Evolutionary conservation across 2,797 vertebrate genomes (phyloP), one percentile per base, ranked within the genome.

Genomic region (Heterohyrax brucei): DNA sequence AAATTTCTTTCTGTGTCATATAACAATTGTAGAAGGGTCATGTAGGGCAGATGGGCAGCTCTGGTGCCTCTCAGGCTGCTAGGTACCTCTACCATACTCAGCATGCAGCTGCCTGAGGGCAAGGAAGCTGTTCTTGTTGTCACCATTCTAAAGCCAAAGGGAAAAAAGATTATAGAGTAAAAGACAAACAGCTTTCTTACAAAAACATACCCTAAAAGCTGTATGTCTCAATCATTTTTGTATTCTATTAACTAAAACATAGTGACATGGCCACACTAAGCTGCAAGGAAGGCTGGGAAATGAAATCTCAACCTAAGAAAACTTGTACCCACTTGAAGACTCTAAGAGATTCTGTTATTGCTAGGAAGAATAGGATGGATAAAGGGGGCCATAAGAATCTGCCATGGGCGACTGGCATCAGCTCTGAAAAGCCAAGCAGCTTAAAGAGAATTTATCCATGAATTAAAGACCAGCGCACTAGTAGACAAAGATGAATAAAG

Each of bases 1-100:
- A 89, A 24, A 19, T 85, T 93, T 90, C 39, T 90, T 88, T 94
- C 72, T 94, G 10, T 75, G n/a, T 90, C 59, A 64, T n/a, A 0
- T 56, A 86, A 76, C 9, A 91, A 39, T 26, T 24, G 10, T 30
- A 83, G 44, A 48, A 88, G 2, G 4, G 64, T 48, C 18, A 14
- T 13, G 12, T 18, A 66, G 59, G 53, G 18, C 16, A 94, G n/a
- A 24, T 48, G 50, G 26, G 30, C 19, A 94, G 50, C 30, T 91
- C 68, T 16, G 13, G 18, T 73, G 61, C 50, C n/a, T 39, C 39
- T 39, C 44, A 59, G 28, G 14, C 48, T 79, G 73, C 33, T 33
- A 88, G 19, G 18, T 18, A 33, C 14, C 61, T 75, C 87, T 64
- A 39, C 14, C 19, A 24, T 62, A 77, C 24, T 90, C 78, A 92